Conservation (phyloP, 2,797 vertebrate species). For the Liparis tanakae region DNA sequence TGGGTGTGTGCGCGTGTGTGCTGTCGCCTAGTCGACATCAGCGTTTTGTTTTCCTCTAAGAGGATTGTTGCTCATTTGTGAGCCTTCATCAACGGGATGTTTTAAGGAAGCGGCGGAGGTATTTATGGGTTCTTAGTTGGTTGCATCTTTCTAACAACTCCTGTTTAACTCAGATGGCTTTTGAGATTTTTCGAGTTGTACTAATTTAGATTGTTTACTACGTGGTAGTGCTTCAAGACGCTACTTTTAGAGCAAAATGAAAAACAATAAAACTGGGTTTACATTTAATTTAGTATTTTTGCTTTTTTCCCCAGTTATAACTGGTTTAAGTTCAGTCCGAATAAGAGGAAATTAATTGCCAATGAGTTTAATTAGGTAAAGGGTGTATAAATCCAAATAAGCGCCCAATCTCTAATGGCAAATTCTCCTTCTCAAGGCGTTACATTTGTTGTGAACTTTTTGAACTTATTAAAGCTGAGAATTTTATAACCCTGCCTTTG, state of each 20-base stretch:
- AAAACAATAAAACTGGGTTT: conserved; percentile 89
- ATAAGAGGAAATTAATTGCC: conserved; percentile 74
- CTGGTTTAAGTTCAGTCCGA: conserved; percentile 77
- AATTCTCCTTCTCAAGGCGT: conserved; percentile 81
- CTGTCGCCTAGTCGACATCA: conserved; percentile 99
- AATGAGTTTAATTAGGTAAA: conserved; percentile 79
- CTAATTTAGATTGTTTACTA: conserved; percentile 99
- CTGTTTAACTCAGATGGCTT: conserved; percentile 93
- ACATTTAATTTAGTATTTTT: conserved; percentile 92
- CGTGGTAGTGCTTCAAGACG: conserved; percentile 97
- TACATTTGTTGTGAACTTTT: conserved; percentile 88
- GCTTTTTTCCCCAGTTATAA: conserved; percentile 76
- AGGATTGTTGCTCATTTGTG: conserved; percentile 99
- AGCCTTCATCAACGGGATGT: conserved; percentile 98
- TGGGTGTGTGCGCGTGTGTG: conserved; percentile 83
- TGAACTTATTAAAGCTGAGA: conserved; percentile 87
- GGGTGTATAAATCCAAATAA: conserved; percentile 83
- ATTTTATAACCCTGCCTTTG: conserved; percentile 82
- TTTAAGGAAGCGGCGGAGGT: conserved; percentile 93
- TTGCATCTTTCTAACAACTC: conserved; percentile 99
- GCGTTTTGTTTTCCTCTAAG: conserved; percentile 99
- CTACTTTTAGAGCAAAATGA: conserved; percentile 92
- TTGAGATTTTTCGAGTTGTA: conserved; percentile 92
- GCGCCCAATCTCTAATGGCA: conserved; percentile 73
- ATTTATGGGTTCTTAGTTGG: conserved; percentile 98